Conservation (phyloP, 2,888 invertebrate species). For the Aleiodes alternator region DNA sequence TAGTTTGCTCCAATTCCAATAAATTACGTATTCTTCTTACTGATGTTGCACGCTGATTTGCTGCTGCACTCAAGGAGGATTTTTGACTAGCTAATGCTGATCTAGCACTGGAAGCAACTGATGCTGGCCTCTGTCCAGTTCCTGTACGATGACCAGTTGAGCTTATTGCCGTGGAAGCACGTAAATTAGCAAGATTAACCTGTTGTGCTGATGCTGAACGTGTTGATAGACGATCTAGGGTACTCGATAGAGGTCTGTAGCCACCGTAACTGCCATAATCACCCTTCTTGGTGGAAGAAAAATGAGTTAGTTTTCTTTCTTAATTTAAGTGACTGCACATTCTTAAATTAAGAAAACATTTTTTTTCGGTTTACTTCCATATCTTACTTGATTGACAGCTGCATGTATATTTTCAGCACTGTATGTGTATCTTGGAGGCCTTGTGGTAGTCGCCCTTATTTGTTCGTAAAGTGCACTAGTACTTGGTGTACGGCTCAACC, state of each 20-base stretch:
- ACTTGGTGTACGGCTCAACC: slow-evolving; percentile 92
- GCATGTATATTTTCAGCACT: slow-evolving; percentile 95
- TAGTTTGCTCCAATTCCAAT: slow-evolving; percentile 82
- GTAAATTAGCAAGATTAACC: slow-evolving; percentile 72
- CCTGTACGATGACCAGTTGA: slow-evolving; percentile 70
- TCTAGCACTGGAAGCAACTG: slow-evolving; percentile 70
- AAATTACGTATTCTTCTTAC: slow-evolving; percentile 89
- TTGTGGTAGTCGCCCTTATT: slow-evolving; percentile 88
- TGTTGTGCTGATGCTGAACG: slow-evolving; percentile 82
- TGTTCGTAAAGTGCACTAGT: slow-evolving; percentile 95
- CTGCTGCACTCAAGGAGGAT: slow-evolving; percentile 57
- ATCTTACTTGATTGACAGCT: slow-evolving; percentile 85
- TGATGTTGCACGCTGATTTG: slow-evolving; percentile 77
- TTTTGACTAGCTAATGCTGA: slow-evolving; percentile 69
- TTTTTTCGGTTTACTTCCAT: too few species aligned
- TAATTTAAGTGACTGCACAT: too few species aligned
- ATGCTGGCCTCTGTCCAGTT: slow-evolving; percentile 69
- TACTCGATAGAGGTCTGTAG: slow-evolving; percentile 82
- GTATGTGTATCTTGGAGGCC: slow-evolving; percentile 88
- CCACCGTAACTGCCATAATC: slow-evolving; percentile 78
- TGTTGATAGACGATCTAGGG: slow-evolving; percentile 81
- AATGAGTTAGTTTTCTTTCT: too few species aligned
- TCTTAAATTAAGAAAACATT: too few species aligned
- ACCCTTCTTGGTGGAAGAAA: slow-evolving; percentile 54
- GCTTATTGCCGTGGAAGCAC: slow-evolving; percentile 73